Evolutionary conservation across 1,140 invertebrate genomes (phyloP), one percentile per base, ranked within the genome.

Genomic region (Apolygus lucorum): DNA sequence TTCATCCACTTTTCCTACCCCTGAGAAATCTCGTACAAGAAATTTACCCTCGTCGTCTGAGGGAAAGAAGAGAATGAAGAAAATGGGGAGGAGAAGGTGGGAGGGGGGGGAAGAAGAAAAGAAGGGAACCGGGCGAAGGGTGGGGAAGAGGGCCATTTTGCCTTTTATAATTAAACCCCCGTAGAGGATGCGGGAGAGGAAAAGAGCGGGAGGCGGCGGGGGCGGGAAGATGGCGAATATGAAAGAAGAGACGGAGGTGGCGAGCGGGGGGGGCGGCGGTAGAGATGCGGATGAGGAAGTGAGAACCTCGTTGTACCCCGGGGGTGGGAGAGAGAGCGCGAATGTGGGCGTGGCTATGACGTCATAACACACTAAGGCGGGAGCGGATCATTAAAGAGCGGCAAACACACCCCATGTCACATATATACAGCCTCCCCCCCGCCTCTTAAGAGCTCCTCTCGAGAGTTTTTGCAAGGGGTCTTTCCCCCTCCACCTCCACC

Each of bases 71-170:
- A 28, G 52, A 63, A 24, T 68, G 71, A 70, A 69, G 74, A 73
- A 74, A 77, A 73, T 72, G 72, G 71, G 70, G 74, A 52, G 70
- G 42, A 78, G 77, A 76, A 78, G 78, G 74, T 73, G 75, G 71
- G 77, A 74, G 73, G 75, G 75, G 52, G 8, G 34, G 34, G 34
- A 49, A 17, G 17, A 49, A 49, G 34, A 11, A 49, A 49, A 11
- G 62, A 63, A 27, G 62, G 26, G 17, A 26, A 22, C 8, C 8
- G 14, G 54, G 14, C 17, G 62, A 26, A 8, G 24, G 62, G 26
- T 21, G 62, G 2, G 2, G 26, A 25, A 63, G 26, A 26, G 74
- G 70, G 66, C 72, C 72, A 70, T 69, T 73, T 71, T 76, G 74
- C 74, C 70, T 72, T 75, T 74, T 75, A 65, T 75, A 72, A 68